Evolutionary conservation across 64 coral and sea anemone genomes (phyloP), one percentile per base, ranked within the genome.

Genomic region (Stylophora pistillata): DNA sequence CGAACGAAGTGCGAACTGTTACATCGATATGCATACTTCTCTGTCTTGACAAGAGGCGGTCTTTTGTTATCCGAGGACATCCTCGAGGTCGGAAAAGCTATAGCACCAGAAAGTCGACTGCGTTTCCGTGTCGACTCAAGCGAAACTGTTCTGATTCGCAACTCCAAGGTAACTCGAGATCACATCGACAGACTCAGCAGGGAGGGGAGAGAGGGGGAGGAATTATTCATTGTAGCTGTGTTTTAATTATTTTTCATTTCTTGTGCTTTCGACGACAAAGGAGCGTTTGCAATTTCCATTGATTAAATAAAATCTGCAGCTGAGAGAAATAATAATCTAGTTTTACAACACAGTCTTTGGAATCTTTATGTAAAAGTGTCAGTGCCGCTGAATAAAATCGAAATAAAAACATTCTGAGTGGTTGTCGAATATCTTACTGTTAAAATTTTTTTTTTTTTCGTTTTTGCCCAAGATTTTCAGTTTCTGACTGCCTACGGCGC

Each of bases 21-120:
- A 47, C 4, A n/a, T 21, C 32, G 34, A 76, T 9, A 53, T 76
- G 5, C 53, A 53, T 84, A 84, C 80, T 84, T 84, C 80, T 84
- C 80, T 84, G 80, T 33, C 20, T 84, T 84, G 23, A 64, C 62
- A 2, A 84, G 80, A 18, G 80, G 11, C 11, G 80, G 80, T 15
- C 80, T 33, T 70, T 84, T 84, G 28, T 84, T 69, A 0, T 84
- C 80, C 21, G 80, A 26, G 18, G 80, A 84, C 80, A 84, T 84
- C 32, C 18, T 41, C 30, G 13, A 68, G 23, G 10, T 12, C 64
- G n/a, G 25, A 68, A 11, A 68, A 68, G 23, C 25, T 68, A 26
- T 1, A 25, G 12, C 21, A 10, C 21, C 12, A 26, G 61, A n/a
- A n/a, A n/a, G n/a, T n/a, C n/a, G n/a, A n/a, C n/a, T n/a, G n/a